Evolutionary conservation across 2,113 vertebrate genomes (phyloP), one percentile per base, ranked within the genome.

Genomic region (Lonchura striata): DNA sequence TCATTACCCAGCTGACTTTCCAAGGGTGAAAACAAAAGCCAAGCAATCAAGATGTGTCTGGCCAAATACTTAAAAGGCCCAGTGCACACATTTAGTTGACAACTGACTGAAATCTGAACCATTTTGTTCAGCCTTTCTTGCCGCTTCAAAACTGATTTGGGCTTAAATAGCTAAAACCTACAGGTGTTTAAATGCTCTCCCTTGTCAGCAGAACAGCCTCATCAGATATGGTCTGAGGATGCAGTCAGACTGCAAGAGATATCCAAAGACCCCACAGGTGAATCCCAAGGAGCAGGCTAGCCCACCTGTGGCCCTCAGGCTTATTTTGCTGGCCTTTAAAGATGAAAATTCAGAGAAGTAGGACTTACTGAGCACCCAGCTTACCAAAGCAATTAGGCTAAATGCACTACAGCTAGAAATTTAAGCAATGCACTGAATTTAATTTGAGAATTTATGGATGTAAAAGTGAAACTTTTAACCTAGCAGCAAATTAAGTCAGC

Each of bases 81-180:
- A 97, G 69, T 97, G 97, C 96, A 98, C 98, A 97, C 96, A 97
- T 95, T 97, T 96, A 97, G 96, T 86, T 98, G 98, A 97, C 98
- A 97, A 96, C 96, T 95, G 91, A 96, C 88, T 98, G 98, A 98
- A 98, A 98, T 96, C 75, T 96, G 98, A 98, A 97, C 97, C 95
- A 59, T 97, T 94, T 95, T 78, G 56, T 95, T 97, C 95, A 92
- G 91, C 81, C 96, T 97, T 97, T 97, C 95, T 98, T 97, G 94
- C 85, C 90, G 95, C 90, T 97, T 98, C 97, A 96, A 96, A 98
- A 95, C 92, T 88, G 95, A 96, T 96, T 97, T 97, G 60, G 74
- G 93, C 92, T 97, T 96, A 97, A 97, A 97, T 50, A 96, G 96
- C 95, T 95, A 53, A 96, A 97, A 96, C 90, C 93, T 97, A 97